phyloP scores from a whole-genome alignment of 2,888 invertebrate genomes.

The Sericinus montela region DNA sequence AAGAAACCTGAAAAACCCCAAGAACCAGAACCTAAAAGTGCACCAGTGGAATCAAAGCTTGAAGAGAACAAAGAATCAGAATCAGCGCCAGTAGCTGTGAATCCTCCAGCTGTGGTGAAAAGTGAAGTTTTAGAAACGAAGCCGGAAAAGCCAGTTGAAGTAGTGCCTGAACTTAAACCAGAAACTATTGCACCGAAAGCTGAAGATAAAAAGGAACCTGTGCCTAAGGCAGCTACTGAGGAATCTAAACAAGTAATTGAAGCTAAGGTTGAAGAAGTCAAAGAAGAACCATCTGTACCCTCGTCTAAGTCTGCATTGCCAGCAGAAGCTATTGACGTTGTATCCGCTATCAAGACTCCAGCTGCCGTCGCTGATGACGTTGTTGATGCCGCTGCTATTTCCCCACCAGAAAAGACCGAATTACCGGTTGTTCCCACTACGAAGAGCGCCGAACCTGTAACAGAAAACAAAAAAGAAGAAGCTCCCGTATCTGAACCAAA shows the following conservation, averaged over 20 bases:
- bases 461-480: constrained; percentile 45
- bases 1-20: constrained; percentile 31
- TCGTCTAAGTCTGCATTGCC: constrained; percentile 40
- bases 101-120: constrained; percentile 29
- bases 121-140: constrained; percentile 40
- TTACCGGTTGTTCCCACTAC: constrained; percentile 38
- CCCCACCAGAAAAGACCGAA: constrained; percentile 49
- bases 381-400: constrained; percentile 44
- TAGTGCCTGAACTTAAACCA: constrained; percentile 30
- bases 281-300: constrained; percentile 31
- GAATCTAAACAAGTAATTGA: constrained; percentile 34
- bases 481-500: constrained; percentile 22
- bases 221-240: constrained; percentile 32
- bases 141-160: constrained; percentile 27
- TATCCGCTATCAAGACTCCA: constrained; percentile 46
- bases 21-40: constrained; percentile 29
- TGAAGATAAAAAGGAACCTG: constrained; percentile 33
- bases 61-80: constrained; percentile 27
- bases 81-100: constrained; percentile 36
- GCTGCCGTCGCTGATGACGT: constrained; percentile 58
- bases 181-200: constrained; percentile 29
- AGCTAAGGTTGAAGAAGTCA: constrained; percentile 49
- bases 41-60: constrained; percentile 22
- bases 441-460: constrained; percentile 54
- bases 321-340: constrained; percentile 49